Evolutionary conservation across 1,140 invertebrate species (phyloP).

Genomic region (Eupristina koningsbergeri): DNA sequence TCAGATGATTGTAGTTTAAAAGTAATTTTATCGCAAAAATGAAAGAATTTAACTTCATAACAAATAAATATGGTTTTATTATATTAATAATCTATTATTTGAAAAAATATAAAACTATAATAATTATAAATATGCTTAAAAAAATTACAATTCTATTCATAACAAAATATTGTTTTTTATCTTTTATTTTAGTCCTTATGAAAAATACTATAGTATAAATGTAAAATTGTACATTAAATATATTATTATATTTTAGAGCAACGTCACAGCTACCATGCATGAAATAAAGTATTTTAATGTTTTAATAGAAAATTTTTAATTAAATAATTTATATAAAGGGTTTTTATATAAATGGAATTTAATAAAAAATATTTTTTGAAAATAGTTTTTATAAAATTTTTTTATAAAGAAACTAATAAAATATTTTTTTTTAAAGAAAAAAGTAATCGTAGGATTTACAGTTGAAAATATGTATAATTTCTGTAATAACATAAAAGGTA

Average conservation of each 20-base stretch:
- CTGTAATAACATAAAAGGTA: not conserved
- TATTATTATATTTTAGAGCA: conserved; percentile 7
- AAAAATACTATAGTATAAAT: conserved; percentile 2
- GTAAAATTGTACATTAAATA: not conserved
- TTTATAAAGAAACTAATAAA: no score
- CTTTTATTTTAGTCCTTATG: not conserved
- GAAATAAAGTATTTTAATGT: not conserved
- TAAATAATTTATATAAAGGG: not conserved
- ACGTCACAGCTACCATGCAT: not conserved
- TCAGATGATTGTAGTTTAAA: not conserved
- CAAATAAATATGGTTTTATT: not conserved
- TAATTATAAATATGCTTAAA: not conserved
- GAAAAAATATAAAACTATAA: not conserved
- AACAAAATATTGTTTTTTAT: conserved; percentile 8
- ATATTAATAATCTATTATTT: not conserved
- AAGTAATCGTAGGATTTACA: not conserved
- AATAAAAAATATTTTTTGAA: no score
- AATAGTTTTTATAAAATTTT: no score
- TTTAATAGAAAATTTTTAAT: not conserved
- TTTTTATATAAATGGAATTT: no score
- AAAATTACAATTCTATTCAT: not conserved
- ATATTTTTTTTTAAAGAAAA: not conserved
- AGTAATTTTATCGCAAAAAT: not conserved
- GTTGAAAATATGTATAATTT: not conserved
- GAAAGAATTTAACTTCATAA: not conserved